Evolutionary conservation across 2,113 vertebrate genomes (phyloP).

Genomic region (Heliornis fulica): DNA sequence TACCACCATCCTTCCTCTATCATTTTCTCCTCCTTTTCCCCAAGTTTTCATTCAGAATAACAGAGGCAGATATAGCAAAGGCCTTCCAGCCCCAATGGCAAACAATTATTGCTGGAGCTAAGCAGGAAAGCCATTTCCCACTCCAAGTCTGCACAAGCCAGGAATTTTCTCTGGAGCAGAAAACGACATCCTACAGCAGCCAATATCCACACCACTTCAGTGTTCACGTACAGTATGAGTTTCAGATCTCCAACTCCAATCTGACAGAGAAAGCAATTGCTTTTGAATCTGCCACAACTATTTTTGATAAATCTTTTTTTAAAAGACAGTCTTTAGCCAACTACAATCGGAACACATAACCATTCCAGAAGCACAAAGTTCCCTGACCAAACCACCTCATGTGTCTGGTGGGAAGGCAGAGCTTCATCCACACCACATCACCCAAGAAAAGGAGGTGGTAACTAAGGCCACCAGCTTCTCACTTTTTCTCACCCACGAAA

Average conservation of each 20-base stretch:
- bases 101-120: not conserved
- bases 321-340: not conserved
- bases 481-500: not conserved
- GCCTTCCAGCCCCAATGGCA: not conserved
- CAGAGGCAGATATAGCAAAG: not conserved
- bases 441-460: not conserved
- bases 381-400: rapidly evolving
- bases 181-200: not conserved
- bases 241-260: not conserved
- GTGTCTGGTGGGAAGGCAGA: not conserved
- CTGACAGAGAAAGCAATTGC: not conserved
- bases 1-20: not conserved
- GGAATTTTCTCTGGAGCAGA: not conserved
- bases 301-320: not conserved
- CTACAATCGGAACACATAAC: not conserved
- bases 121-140: not conserved
- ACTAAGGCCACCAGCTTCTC: not conserved
- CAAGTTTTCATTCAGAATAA: not conserved
- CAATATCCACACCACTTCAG: not conserved
- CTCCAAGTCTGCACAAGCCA: rapidly evolving
- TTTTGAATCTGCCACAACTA: not conserved
- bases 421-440: not conserved
- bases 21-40: not conserved
- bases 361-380: not conserved
- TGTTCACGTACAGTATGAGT: rapidly evolving